A percentile compares a stretch with the other conserved stretches of the same genome.
Conservation (phyloP, 2,888 invertebrate genomes). For the Leucozona laternaria region DNA sequence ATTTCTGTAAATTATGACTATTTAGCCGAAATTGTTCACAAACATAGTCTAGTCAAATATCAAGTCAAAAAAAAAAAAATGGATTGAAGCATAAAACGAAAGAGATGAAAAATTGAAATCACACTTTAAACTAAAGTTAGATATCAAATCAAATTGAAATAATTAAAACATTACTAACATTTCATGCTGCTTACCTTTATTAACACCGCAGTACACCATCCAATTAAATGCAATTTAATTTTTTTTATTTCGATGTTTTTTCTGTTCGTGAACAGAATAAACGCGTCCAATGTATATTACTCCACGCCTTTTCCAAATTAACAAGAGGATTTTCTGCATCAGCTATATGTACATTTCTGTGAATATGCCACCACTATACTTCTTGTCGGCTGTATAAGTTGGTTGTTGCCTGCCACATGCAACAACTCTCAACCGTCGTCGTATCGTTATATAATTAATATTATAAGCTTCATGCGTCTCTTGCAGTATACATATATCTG, state of each 20-base stretch:
- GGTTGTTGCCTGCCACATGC: constrained; percentile 64
- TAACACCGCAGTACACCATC: constrained; percentile 36
- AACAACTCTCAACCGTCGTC: constrained; percentile 55
- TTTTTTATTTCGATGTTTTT: constrained; percentile 23
- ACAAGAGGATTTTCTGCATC: constrained; percentile 45
- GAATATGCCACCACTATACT: background rate
- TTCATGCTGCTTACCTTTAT: constrained; percentile 45
- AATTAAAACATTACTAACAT: constrained; percentile 55
- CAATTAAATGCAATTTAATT: constrained; percentile 62
- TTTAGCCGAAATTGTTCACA: no score
- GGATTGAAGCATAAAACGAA: background rate
- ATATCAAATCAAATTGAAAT: constrained; percentile 35
- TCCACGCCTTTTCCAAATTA: constrained; percentile 63
- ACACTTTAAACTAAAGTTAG: background rate
- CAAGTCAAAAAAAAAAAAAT: background rate
- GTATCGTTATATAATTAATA: constrained; percentile 57
- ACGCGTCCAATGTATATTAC: constrained; percentile 61
- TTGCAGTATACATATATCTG: no score
- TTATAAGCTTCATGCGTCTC: constrained; percentile 29
- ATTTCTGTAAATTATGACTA: no score
- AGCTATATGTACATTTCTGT: constrained; percentile 1
- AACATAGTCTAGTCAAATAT: background rate
- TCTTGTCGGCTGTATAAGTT: background rate
- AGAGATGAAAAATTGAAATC: constrained; percentile 21
- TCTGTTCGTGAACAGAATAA: constrained; percentile 50